Evolutionary conservation across 1,140 invertebrate species (phyloP), one percentile per base, ranked within the genome.

Genomic region (Drosophila nigromelanica): DNA sequence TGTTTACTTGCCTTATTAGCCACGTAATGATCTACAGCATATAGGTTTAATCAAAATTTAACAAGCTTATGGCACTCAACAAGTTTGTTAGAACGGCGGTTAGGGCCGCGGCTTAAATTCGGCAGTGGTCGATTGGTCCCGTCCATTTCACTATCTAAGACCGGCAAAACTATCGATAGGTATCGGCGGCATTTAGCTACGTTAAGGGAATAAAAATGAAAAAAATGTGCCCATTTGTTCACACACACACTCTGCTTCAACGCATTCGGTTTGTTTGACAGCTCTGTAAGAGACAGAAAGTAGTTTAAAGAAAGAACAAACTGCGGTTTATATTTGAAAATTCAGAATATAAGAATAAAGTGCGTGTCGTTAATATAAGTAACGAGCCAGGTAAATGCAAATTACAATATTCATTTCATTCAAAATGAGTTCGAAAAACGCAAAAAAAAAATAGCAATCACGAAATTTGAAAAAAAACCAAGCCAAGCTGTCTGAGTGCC

Each of bases 401-500:
- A 48, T 52, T 54, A 62, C 14, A 63, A 63, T 74, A 58, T 62
- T 43, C 15, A 37, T 69, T 73, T 69, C 40, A 73, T 69, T 69
- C 79, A 78, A 67, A 73, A 72, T 42, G 30, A 66, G 37, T 75
- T 69, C 48, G 43, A 82, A 76, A 76, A 68, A 43, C 39, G 54
- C 55, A 72, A 62, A 81, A 54, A 42, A 42, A 51, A 55, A 54
- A 54, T 85, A 62, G 48, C 59, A 78, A 80, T 45, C 58, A 37
- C 37, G 40, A 80, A 61, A 52, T 56, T 78, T 78, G 18, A 77
- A 76, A 75, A 78, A 70, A 75, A 78, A 70, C 83, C 82, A 86
- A 87, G 82, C 80, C 82, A 76, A 66, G 75, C 83, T 72, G 72
- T 86, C 74, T 77, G 78, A 66, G 71, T 85, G 74, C 79, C 50